Evolutionary conservation across 2,888 invertebrate species (phyloP).

Genomic region (Baccha elongata): DNA sequence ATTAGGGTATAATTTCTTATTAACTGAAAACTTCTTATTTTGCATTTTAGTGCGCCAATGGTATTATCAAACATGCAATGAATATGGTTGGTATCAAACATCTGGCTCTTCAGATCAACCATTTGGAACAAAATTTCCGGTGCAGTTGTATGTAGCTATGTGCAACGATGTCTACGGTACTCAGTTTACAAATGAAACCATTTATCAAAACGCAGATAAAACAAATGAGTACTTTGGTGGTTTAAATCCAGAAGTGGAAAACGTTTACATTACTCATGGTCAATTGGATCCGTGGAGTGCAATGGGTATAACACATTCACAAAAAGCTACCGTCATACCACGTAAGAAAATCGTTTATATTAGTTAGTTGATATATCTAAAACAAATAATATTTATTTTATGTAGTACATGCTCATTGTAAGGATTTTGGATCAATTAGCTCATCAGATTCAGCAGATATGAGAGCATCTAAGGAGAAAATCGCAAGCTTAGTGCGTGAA

Average conservation of each 20-base stretch:
- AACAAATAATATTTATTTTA: no score
- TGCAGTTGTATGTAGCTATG: constrained; percentile 76
- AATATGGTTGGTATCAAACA: constrained; percentile 93
- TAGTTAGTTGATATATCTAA: not conserved
- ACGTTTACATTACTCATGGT: constrained; percentile 84
- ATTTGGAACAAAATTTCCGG: constrained; percentile 81
- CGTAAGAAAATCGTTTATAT: constrained; percentile 74
- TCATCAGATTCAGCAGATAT: constrained; percentile 77
- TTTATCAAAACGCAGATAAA: constrained; percentile 75
- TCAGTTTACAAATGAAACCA: constrained; percentile 74
- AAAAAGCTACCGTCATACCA: constrained; percentile 78
- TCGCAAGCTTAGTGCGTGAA: constrained; percentile 78
- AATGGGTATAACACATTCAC: constrained; percentile 81
- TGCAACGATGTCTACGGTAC: constrained; percentile 78
- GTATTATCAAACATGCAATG: constrained; percentile 93
- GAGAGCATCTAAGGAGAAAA: constrained; percentile 78
- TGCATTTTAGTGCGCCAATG: constrained; percentile 88
- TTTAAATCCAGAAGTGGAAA: constrained; percentile 81
- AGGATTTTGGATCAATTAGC: constrained; percentile 79
- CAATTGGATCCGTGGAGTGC: constrained; percentile 84
- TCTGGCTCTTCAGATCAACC: constrained; percentile 85
- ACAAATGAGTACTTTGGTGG: constrained; percentile 84
- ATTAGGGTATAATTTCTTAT: no score
- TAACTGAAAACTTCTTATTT: no score
- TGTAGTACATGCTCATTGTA: constrained; percentile 80